Evolutionary conservation across 1,140 invertebrate species (phyloP).

Genomic region (Dendrolimus punctatus): DNA sequence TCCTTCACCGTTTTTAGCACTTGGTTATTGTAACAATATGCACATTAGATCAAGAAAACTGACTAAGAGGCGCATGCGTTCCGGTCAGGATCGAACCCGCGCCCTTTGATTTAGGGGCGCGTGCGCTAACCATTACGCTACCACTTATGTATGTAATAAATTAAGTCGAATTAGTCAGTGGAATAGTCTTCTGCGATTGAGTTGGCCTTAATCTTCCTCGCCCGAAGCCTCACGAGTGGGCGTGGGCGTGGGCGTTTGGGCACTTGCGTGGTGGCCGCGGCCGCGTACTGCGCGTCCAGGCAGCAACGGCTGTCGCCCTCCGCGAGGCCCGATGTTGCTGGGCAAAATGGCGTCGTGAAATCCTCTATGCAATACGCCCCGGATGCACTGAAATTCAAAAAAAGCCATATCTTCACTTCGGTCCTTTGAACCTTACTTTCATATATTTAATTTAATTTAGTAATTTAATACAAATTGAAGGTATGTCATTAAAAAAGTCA

Average conservation of each 20-base stretch:
- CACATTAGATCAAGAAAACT: no score
- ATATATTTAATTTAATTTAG: no score
- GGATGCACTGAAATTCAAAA: conserved; percentile 54
- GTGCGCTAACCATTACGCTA: no score
- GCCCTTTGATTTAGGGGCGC: no score
- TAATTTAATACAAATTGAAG: no score
- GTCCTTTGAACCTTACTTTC: no score
- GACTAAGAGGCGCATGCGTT: no score
- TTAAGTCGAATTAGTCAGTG: not conserved
- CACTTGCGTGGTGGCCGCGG: conserved; percentile 31
- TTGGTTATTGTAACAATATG: no score
- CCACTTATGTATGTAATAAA: not conserved
- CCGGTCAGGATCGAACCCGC: no score
- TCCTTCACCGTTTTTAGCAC: no score
- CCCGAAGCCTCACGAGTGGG: conserved; percentile 11
- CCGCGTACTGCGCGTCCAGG: conserved; percentile 56
- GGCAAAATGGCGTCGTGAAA: conserved; percentile 78
- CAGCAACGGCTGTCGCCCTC: conserved; percentile 80
- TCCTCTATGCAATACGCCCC: conserved; percentile 79
- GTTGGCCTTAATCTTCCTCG: conserved; percentile 1
- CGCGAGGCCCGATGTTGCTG: conserved; percentile 59
- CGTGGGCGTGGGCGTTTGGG: conserved; percentile 25
- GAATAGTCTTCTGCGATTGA: not conserved
- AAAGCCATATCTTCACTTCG: no score
- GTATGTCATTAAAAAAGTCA: no score